Evolutionary conservation across 2,888 invertebrate species (phyloP).

Genomic region (Perithous albicinctus): DNA sequence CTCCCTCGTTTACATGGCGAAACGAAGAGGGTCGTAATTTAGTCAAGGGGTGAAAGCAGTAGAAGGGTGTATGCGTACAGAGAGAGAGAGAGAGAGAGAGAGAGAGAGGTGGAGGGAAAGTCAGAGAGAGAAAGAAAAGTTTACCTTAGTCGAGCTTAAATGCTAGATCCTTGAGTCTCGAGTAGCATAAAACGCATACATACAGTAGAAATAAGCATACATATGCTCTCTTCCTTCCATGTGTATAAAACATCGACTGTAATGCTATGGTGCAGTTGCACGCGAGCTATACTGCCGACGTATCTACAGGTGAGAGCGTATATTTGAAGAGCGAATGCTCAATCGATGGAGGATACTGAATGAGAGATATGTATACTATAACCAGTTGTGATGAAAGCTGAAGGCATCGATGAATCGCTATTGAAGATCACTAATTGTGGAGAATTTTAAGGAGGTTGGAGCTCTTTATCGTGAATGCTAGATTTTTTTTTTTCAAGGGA

Average conservation of each 20-base stretch:
- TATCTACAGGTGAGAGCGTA: constrained; percentile 59
- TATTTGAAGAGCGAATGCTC: constrained; percentile 30
- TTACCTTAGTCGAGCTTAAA: constrained; percentile 54
- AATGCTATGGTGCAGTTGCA: constrained; percentile 36
- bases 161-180: constrained; percentile 53
- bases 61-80: not conserved
- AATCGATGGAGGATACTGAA: constrained; percentile 1
- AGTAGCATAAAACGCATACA: constrained; percentile 38
- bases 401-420: not conserved
- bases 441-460: not conserved
- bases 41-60: constrained; percentile 15
- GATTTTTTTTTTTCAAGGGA: too few species aligned
- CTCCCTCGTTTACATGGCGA: constrained; percentile 52
- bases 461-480: too few species aligned
- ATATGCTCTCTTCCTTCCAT: not conserved
- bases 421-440: not conserved
- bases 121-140: constrained; percentile 41
- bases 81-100: constrained; percentile 8
- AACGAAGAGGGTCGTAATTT: constrained; percentile 53
- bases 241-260: constrained; percentile 14
- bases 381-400: not conserved
- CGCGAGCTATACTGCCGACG: constrained; percentile 45
- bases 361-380: not conserved
- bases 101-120: not conserved
- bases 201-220: constrained; percentile 21